Evolutionary conservation across 2,797 vertebrate genomes (phyloP).

Genomic region (Acrossocheilus fasciatus): DNA sequence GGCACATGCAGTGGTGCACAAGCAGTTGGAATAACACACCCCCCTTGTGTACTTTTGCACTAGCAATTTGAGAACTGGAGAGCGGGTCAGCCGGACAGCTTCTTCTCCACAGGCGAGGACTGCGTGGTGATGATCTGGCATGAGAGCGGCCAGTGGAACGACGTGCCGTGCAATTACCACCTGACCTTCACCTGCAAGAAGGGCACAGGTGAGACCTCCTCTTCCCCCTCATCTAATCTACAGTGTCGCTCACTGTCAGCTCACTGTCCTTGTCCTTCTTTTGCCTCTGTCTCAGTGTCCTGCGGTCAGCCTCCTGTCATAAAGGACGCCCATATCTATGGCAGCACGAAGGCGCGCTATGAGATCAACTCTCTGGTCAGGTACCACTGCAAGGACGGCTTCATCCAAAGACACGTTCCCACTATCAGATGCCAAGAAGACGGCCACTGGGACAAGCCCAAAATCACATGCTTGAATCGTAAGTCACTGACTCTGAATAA

Average conservation of each 20-base stretch:
- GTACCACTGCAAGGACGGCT: conserved; percentile 93
- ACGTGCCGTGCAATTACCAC: conserved; percentile 96
- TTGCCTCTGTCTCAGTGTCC: conserved; percentile 73
- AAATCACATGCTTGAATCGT: conserved; percentile 92
- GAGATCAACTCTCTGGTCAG: conserved; percentile 92
- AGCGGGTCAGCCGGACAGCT: conserved; percentile 94
- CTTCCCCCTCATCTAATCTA: not conserved
- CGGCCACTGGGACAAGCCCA: conserved; percentile 91
- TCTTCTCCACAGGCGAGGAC: conserved; percentile 94
- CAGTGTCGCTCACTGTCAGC: not conserved
- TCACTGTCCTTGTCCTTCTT: not conserved
- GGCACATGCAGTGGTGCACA: not conserved
- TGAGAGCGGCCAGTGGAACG: conserved; percentile 94
- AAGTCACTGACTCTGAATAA: conserved; percentile 66
- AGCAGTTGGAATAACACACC: not conserved
- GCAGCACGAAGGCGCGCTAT: conserved; percentile 88
- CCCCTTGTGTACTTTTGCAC: conserved; percentile 39
- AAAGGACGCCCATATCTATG: conserved; percentile 88
- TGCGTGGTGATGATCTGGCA: conserved; percentile 99
- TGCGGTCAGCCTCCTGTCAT: conserved; percentile 90
- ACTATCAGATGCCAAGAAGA: conserved; percentile 89
- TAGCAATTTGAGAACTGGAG: conserved; percentile 98
- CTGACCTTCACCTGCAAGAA: conserved; percentile 98
- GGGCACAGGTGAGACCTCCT: conserved; percentile 86
- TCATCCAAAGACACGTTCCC: conserved; percentile 91